Conservation (phyloP, 2,888 invertebrate genomes). For the Xestia ashworthii region DNA sequence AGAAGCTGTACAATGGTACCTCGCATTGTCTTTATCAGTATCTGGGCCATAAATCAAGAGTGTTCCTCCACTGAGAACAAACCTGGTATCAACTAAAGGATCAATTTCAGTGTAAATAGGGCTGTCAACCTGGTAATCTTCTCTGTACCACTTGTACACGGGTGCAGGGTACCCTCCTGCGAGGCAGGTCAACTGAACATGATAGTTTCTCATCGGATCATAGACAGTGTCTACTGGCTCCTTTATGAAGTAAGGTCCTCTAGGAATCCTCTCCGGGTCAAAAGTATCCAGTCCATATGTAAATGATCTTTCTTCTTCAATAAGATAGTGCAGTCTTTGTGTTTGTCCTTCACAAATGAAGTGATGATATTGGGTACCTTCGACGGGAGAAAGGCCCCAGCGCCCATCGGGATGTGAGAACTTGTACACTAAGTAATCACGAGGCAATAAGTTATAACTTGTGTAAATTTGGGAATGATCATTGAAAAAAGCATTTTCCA, state of each 20-base stretch:
- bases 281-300: slow-evolving; percentile 96
- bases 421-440: slow-evolving; percentile 95
- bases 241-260: slow-evolving; percentile 96
- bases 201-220: slow-evolving; percentile 94
- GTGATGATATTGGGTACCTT: slow-evolving; percentile 94
- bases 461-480: slow-evolving; percentile 85
- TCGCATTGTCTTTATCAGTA: slow-evolving; percentile 95
- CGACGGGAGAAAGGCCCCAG: slow-evolving; percentile 96
- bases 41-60: slow-evolving; percentile 97
- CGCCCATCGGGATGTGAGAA: slow-evolving; percentile 93
- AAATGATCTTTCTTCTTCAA: slow-evolving; percentile 94
- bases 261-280: slow-evolving; percentile 95
- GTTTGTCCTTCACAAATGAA: slow-evolving; percentile 97
- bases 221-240: slow-evolving; percentile 96
- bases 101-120: slow-evolving; percentile 94
- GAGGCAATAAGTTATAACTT: slow-evolving; percentile 89
- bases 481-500: slow-evolving; percentile 96
- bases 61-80: slow-evolving; percentile 97
- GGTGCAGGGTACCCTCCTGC: slow-evolving; percentile 97
- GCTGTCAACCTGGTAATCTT: slow-evolving; percentile 95
- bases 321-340: slow-evolving; percentile 92
- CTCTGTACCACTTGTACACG: slow-evolving; percentile 97
- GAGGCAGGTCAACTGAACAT: slow-evolving; percentile 94
- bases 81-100: slow-evolving; percentile 93
- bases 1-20: slow-evolving; percentile 97